A percentile compares a stretch with the other conserved stretches of the same genome.
Evolutionary conservation across 2,113 vertebrate genomes (phyloP).

Genomic region (Hiodon alosoides): DNA sequence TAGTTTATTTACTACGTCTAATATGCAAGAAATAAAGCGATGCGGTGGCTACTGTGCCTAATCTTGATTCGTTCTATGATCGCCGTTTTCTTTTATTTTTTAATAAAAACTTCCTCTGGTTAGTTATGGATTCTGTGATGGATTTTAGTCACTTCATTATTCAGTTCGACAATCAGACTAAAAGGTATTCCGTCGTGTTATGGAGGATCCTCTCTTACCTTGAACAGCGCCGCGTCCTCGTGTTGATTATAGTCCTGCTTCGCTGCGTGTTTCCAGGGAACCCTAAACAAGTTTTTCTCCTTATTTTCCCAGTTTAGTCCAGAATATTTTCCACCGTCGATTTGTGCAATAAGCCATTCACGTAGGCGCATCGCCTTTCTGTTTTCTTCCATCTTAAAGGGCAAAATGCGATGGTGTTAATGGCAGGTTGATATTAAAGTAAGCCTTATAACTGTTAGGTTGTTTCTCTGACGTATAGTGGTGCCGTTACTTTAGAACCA

Average conservation of each 20-base stretch:
- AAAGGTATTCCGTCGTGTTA: neutral
- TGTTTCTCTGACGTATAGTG: no score
- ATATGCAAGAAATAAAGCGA: no score
- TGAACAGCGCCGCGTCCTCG: constrained; percentile 79
- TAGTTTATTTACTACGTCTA: no score
- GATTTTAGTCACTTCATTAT: no score
- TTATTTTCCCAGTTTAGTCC: constrained; percentile 78
- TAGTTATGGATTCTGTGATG: no score
- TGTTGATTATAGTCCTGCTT: constrained; percentile 79
- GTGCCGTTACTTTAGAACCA: no score
- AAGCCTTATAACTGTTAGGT: neutral
- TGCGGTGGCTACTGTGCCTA: no score
- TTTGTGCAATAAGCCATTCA: constrained; percentile 78
- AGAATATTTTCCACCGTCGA: constrained; percentile 71
- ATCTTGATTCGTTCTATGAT: no score
- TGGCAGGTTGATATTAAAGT: neutral
- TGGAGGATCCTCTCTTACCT: constrained; percentile 54
- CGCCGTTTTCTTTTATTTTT: no score
- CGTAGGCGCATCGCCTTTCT: constrained; percentile 66
- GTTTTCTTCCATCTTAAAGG: constrained; percentile 53
- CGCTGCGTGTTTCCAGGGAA: constrained; percentile 86
- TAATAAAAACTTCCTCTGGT: no score
- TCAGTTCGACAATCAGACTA: neutral
- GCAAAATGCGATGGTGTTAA: constrained; percentile 3
- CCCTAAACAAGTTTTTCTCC: constrained; percentile 71